These are phyloP conservation scores for Lasioglossum leucozonium DNA, from an alignment of 2,888 invertebrate genomes.

Conservation along the genomic window DNA sequence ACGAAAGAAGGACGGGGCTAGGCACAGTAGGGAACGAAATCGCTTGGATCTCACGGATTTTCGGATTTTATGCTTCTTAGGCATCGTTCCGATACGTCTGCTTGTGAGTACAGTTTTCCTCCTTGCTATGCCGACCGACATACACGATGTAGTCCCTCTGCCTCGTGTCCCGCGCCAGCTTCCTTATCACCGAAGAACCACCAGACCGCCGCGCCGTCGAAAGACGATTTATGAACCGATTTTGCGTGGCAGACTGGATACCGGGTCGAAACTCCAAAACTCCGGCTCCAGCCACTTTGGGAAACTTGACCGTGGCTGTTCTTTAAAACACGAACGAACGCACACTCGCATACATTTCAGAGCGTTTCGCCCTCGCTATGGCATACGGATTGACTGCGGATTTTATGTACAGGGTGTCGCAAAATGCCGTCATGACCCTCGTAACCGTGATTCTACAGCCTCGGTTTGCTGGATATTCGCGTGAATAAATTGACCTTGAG, in stretches of 20 bases:
- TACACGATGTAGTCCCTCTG: slow-evolving; percentile 23
- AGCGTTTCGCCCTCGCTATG: not conserved
- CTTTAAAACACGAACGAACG: not conserved
- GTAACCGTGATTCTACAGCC: no score
- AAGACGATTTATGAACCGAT: slow-evolving; percentile 68
- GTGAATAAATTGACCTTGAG: no score
- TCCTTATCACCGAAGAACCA: slow-evolving; percentile 66
- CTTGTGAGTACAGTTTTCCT: slow-evolving; percentile 35
- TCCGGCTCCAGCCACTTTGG: not conserved
- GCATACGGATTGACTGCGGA: no score
- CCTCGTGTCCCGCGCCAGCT: slow-evolving; percentile 54
- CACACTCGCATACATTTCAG: not conserved
- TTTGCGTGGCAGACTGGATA: slow-evolving; percentile 31
- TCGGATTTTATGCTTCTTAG: slow-evolving; percentile 77
- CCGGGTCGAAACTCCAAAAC: slow-evolving; percentile 22
- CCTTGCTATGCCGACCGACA: slow-evolving; percentile 41
- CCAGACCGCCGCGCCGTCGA: slow-evolving; percentile 52
- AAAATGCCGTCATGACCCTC: no score
- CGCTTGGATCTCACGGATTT: slow-evolving; percentile 77
- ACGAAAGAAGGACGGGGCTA: slow-evolving; percentile 19
- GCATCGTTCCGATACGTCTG: slow-evolving; percentile 53
- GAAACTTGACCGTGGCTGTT: not conserved
- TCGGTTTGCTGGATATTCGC: no score
- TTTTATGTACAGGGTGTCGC: no score
- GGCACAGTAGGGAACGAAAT: slow-evolving; percentile 63